Percentiles rank a stretch among this genome's conserved stretches.
These are phyloP conservation scores for Drosophila eugracilis DNA, from an alignment of 1,140 invertebrate genomes.

Conservation along the genomic window DNA sequence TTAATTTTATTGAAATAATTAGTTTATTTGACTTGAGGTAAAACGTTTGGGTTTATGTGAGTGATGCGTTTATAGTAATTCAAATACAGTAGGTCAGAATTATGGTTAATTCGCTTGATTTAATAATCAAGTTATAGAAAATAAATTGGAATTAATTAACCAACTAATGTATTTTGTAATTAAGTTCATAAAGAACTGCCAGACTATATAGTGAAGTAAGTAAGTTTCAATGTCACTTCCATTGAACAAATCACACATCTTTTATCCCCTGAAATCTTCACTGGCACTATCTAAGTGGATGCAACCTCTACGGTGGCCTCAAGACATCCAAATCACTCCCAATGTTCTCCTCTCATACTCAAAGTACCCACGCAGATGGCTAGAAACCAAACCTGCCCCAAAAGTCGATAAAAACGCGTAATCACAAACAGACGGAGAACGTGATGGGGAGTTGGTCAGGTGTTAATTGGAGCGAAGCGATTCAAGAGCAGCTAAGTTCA, in stretches of 20 bases:
- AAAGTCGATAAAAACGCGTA: slow-evolving; percentile 9
- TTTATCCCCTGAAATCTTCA: slow-evolving; percentile 15
- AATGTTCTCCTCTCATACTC: slow-evolving; percentile 21
- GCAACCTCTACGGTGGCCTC: slow-evolving; percentile 29
- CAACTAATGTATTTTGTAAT: too few species aligned
- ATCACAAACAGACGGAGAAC: slow-evolving; percentile 5
- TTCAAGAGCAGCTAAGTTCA: slow-evolving; percentile 51
- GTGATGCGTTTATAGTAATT: background rate
- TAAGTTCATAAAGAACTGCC: too few species aligned
- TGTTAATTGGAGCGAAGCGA: slow-evolving; percentile 42
- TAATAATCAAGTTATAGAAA: background rate
- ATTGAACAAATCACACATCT: slow-evolving; percentile 2
- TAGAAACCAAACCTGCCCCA: slow-evolving; percentile 12
- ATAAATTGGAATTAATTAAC: background rate
- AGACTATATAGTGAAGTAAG: too few species aligned
- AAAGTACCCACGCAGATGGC: background rate
- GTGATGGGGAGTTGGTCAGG: slow-evolving; percentile 28
- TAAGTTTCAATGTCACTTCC: background rate
- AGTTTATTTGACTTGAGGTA: background rate
- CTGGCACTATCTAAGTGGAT: slow-evolving; percentile 19
- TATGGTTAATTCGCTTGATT: background rate
- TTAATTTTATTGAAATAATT: background rate
- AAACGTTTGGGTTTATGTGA: background rate
- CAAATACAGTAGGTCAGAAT: too few species aligned
- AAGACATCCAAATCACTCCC: slow-evolving; percentile 20